Percentiles rank a stretch among this genome's conserved stretches.
These are phyloP conservation scores for Ceratosolen solmsi DNA, from an alignment of 1,140 invertebrate genomes.

Conservation along the genomic window DNA sequence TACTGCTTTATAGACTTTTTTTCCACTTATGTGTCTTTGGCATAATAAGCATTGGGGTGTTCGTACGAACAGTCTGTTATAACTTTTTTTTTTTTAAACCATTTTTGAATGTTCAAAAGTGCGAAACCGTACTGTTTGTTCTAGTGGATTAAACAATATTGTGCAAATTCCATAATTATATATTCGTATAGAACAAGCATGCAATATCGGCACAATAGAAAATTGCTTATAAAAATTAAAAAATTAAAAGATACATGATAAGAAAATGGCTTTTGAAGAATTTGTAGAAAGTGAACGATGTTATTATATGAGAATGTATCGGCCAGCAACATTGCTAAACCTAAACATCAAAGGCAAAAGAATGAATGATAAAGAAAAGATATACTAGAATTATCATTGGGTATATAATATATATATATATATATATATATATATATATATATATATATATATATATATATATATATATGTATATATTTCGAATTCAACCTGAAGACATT, in stretches of 20 bases:
- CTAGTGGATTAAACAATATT: constrained; percentile 12
- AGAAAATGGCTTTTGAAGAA: constrained; percentile 44
- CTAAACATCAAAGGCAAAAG: constrained; percentile 55
- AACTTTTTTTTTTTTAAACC: constrained; percentile 27
- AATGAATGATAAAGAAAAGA: constrained; percentile 54
- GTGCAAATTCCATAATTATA: constrained; percentile 31
- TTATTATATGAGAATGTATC: constrained; percentile 59
- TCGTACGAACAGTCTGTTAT: constrained; percentile 1
- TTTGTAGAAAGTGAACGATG: constrained; percentile 55
- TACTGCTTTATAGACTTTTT: constrained; percentile 43
- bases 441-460: no score
- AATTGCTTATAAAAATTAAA: constrained; percentile 26
- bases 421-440: no score
- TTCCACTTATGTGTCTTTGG: constrained; percentile 16
- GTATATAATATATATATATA: constrained; percentile 51
- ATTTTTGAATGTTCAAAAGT: constrained; percentile 30
- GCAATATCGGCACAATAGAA: constrained; percentile 41
- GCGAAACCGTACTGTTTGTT: constrained; percentile 8
- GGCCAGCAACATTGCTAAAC: constrained; percentile 54
- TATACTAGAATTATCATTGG: constrained; percentile 52
- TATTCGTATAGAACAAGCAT: constrained; percentile 33
- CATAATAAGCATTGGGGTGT: constrained; percentile 34
- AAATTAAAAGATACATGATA: constrained; percentile 44
- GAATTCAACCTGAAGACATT: constrained; percentile 36
- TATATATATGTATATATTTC: no score